Percentiles rank a stretch among this genome's conserved stretches.
phyloP scores from a whole-genome alignment of 2,113 vertebrate genomes.

The Dermatemys mawii region DNA sequence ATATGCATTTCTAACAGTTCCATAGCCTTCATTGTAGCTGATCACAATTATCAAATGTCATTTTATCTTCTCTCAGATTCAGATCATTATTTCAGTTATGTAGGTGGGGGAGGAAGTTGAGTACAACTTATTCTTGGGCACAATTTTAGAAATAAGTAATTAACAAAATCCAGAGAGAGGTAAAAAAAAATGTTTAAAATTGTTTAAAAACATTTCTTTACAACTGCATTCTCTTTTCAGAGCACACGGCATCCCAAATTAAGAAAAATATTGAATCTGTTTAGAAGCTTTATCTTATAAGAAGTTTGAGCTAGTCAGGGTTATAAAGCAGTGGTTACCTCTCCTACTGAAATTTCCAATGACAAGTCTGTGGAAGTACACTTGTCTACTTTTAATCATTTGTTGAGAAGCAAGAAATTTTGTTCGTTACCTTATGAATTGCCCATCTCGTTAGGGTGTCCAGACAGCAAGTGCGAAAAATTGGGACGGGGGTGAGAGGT shows the following conservation, averaged over 20 bases:
- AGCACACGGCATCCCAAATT: background rate
- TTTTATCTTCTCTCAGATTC: background rate
- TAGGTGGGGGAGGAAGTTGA: background rate
- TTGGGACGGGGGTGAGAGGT: too few species aligned
- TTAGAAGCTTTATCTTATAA: constrained; percentile 6
- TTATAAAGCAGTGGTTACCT: background rate
- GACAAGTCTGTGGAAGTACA: background rate
- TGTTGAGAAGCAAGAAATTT: background rate
- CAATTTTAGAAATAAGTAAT: background rate
- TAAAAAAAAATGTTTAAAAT: background rate
- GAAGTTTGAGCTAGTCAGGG: background rate
- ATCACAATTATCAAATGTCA: background rate
- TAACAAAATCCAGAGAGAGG: background rate
- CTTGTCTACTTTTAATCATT: constrained; percentile 3
- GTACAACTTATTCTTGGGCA: background rate
- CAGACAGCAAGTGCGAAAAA: too few species aligned
- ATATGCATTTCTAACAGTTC: background rate
- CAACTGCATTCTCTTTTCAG: background rate
- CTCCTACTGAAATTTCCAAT: background rate
- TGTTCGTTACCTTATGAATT: background rate
- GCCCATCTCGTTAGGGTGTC: background rate
- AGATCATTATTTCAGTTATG: background rate
- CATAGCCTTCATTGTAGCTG: background rate
- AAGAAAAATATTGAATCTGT: background rate
- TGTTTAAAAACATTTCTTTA: too few species aligned